Base-by-base conservation (phyloP, 2,113 vertebrate species). In the Stercorarius parasiticus region DNA sequence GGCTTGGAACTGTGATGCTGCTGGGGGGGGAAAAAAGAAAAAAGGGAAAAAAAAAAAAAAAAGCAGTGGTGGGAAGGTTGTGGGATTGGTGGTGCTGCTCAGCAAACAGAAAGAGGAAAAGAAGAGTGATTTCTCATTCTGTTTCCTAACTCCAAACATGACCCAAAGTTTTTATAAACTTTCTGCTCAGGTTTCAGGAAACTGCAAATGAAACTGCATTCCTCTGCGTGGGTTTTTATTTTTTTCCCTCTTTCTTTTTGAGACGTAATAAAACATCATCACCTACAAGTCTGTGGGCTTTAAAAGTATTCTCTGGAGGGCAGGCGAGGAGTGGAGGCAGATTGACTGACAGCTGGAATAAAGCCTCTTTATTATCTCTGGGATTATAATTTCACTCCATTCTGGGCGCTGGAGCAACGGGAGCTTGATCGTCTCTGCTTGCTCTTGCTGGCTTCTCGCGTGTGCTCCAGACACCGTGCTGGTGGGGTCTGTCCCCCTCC, bases 151-250 rank as follows among this genome's bases (percentile, higher is more conserved):
- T 95, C 93, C 93, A 97, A 97, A 96, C 95, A 97, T 43, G 84
- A 78, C 97, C 85, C 85, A 76, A 71, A 93, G 94, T 90, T 96
- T 96, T 94, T 86, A 94, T 97, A 97, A 97, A 96, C 96, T 94
- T 94, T 95, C 94, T 92, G 91, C 96, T 97, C 94, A 50, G 90
- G 95, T 97, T 97, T 97, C 96, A 97, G 97, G 97, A 97, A 97
- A 72, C 94, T 94, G 96, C 93, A 93, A 95, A 95, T 97, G 97
- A 96, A 97, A 96, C 79, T 86, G 92, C 95, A 96, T 97, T 97
- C 97, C 96, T 97, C 62, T 23, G 40, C 15, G 56, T 74, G 53
- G n/a, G 36, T 38, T 45, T 7, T 7, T 26, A 23, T 71, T 58
- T 82, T 45, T 13, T 20, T 11, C 49, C 13, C 42, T 80, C 56